These are phyloP conservation scores for Brevipalpus yothersi DNA, from an alignment of 1,140 invertebrate species.

Conservation along the genomic window DNA sequence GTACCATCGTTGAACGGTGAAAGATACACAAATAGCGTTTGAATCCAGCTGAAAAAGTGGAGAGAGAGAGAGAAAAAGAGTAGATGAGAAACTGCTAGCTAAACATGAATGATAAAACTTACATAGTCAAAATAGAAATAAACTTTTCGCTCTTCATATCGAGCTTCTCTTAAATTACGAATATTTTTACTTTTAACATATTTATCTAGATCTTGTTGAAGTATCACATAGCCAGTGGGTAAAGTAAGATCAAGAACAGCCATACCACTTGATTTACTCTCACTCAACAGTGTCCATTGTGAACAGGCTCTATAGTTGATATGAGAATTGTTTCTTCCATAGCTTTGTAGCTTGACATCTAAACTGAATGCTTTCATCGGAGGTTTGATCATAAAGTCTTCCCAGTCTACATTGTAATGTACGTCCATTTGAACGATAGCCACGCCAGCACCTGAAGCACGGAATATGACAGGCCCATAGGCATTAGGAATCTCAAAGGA, in stretches of 20 bases:
- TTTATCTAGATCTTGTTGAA: slow-evolving; percentile 59
- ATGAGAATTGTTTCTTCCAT: slow-evolving; percentile 77
- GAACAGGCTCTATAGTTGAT: slow-evolving; percentile 56
- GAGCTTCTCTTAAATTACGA: slow-evolving; percentile 52
- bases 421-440: slow-evolving; percentile 76
- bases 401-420: slow-evolving; percentile 77
- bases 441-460: slow-evolving; percentile 66
- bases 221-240: slow-evolving; percentile 77
- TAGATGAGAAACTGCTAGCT: background rate
- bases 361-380: slow-evolving; percentile 50
- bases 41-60: slow-evolving; percentile 34
- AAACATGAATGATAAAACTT: slow-evolving; percentile 21
- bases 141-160: slow-evolving; percentile 51
- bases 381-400: slow-evolving; percentile 56
- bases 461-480: slow-evolving; percentile 71
- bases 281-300: slow-evolving; percentile 51
- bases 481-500: slow-evolving; percentile 61
- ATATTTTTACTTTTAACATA: slow-evolving; percentile 47
- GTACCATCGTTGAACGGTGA: slow-evolving; percentile 76
- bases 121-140: slow-evolving; percentile 87
- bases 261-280: slow-evolving; percentile 61
- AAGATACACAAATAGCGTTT: slow-evolving; percentile 62
- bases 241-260: slow-evolving; percentile 70
- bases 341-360: slow-evolving; percentile 39
- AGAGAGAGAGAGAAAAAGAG: background rate